phyloP scores from a whole-genome alignment of 1,140 invertebrate species.

The Heliconius congener region DNA sequence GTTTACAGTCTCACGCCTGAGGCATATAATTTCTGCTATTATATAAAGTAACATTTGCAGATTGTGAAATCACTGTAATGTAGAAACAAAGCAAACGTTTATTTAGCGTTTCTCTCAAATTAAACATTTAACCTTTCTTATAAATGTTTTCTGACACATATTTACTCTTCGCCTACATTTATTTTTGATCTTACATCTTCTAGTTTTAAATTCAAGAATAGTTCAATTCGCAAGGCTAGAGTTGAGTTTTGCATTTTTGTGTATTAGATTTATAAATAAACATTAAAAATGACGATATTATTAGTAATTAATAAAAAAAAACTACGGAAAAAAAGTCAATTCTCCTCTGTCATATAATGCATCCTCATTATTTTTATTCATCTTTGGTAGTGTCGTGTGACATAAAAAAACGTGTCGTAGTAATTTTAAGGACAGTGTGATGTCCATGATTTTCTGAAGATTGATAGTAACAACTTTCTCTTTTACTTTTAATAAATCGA shows the following conservation, averaged over 20 bases:
- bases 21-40: too few species aligned
- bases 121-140: background rate
- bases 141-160: background rate
- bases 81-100: background rate
- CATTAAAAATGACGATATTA: background rate
- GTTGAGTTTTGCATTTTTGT: background rate
- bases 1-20: too few species aligned
- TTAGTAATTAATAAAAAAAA: background rate
- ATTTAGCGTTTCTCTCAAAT: background rate
- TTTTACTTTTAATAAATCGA: too few species aligned
- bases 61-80: background rate
- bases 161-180: slow-evolving; percentile 4
- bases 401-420: too few species aligned
- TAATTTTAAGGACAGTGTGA: too few species aligned
- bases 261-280: background rate
- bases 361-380: too few species aligned
- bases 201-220: background rate
- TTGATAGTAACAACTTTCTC: too few species aligned
- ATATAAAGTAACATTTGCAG: too few species aligned
- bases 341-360: too few species aligned
- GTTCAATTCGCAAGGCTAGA: background rate
- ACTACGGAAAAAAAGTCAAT: too few species aligned
- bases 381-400: too few species aligned
- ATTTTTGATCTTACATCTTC: background rate
- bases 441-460: too few species aligned